Evolutionary conservation across 2,888 invertebrate species (phyloP).

Genomic region (Conops quadrifasciatus): DNA sequence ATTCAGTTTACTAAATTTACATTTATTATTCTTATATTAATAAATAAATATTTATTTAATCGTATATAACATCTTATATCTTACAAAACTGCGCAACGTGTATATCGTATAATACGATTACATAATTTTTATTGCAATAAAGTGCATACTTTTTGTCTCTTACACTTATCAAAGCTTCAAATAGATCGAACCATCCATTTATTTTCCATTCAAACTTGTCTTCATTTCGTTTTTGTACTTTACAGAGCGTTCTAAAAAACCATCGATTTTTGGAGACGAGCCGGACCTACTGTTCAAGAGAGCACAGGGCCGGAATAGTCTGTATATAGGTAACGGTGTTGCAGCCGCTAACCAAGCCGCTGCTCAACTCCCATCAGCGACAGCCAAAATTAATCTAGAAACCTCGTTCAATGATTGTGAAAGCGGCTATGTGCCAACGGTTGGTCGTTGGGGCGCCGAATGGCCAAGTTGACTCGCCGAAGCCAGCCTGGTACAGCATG

Average conservation of each 20-base stretch:
- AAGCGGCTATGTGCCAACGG: constrained; percentile 76
- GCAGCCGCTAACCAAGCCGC: constrained; percentile 51
- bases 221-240: constrained; percentile 17
- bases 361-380: constrained; percentile 51
- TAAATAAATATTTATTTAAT: no score
- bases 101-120: no score
- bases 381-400: constrained; percentile 65
- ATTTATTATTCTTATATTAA: no score
- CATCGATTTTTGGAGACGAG: constrained; percentile 72
- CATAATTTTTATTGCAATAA: no score
- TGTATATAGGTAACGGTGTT: constrained; percentile 60
- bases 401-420: constrained; percentile 68
- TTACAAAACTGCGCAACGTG: no score
- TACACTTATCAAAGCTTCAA: no score
- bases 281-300: constrained; percentile 70
- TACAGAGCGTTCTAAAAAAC: constrained; percentile 79
- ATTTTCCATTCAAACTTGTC: not conserved
- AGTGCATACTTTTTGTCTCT: no score
- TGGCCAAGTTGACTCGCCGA: constrained; percentile 98
- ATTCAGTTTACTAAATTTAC: not conserved
- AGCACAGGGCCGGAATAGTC: constrained; percentile 69
- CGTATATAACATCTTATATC: no score
- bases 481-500: constrained; percentile 67
- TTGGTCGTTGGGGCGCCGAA: constrained; percentile 91
- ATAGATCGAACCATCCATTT: not conserved